A percentile compares a stretch with the other conserved stretches of the same genome.
phyloP scores from a whole-genome alignment of 2,797 vertebrate species.

The Gallirallus australis region DNA sequence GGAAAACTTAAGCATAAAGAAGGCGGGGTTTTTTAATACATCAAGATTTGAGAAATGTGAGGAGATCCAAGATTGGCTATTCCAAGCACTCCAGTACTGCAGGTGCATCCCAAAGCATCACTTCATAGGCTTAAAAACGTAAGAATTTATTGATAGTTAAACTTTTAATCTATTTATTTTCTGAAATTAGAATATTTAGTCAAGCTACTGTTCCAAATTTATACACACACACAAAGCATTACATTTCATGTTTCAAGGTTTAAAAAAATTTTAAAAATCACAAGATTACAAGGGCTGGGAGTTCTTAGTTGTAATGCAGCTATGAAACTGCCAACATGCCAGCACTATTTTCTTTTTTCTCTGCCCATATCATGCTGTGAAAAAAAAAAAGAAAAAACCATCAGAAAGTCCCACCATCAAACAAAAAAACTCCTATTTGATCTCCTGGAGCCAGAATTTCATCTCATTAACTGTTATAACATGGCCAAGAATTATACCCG shows the following conservation, averaged over 20 bases:
- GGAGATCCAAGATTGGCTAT: background rate
- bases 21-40: background rate
- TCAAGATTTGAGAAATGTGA: background rate
- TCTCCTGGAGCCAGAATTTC: conserved; percentile 13
- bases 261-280: background rate
- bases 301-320: background rate
- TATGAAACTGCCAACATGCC: background rate
- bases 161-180: background rate
- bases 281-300: background rate
- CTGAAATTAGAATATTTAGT: background rate
- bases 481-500: background rate
- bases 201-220: background rate
- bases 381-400: background rate
- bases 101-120: background rate
- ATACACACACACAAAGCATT: background rate
- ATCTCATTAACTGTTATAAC: background rate
- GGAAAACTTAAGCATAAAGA: background rate
- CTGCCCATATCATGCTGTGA: conserved; percentile 30
- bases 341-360: background rate
- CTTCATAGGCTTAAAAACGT: accelerated
- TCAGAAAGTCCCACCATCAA: background rate
- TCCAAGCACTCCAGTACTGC: background rate
- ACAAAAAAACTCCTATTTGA: background rate
- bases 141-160: background rate
- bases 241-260: background rate